Base-by-base conservation (phyloP, 2,888 invertebrate species). In the Loripinus fragilis region DNA sequence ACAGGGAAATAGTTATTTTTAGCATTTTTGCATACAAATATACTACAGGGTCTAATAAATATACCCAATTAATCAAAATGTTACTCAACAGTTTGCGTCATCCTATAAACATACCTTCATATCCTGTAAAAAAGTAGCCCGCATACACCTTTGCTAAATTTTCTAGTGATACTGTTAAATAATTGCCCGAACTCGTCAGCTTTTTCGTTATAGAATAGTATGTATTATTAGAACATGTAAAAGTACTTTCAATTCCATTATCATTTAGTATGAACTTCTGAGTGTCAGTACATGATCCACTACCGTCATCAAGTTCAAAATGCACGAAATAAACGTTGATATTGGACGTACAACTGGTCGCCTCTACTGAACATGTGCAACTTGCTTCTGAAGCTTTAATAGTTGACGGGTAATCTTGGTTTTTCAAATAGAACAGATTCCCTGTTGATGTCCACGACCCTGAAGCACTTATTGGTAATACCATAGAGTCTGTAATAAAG, bases 321-420 rank as follows among this genome's bases (percentile, higher is more conserved):
- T 60, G 60, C 15, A 60, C 33, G 8, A 33, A 33, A 17, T 30
- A 60, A 20, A 60, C 60, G 2, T 60, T 60, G 33, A 60, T 60
- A 17, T 30, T 10, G 20, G 60, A 60, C 1, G 30, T 12, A 52
- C 52, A 52, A 28, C 52, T 52, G 25, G 12, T 5, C 2, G 52
- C 25, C 28, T 52, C 52, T 33, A 60, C 60, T 17, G 60, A 60
- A 60, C 60, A 60, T 12, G 30, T 10, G 28, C 60, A 60, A 33
- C 33, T 60, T 1, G 60, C 33, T 17, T 10, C 12, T 33, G 60
- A 3, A 10, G 60, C 3, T 23, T 15, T 8, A 5, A 52, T 52
- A 25, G 52, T 3, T 10, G 10, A n/a, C n/a, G n/a, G n/a, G n/a
- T n/a, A n/a, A n/a, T n/a, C n/a, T n/a, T n/a, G n/a, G n/a, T n/a